Percentiles rank a stretch among this genome's conserved stretches.
Evolutionary conservation across 2,888 invertebrate species (phyloP).

Genomic region (Meliscaeva auricollis): DNA sequence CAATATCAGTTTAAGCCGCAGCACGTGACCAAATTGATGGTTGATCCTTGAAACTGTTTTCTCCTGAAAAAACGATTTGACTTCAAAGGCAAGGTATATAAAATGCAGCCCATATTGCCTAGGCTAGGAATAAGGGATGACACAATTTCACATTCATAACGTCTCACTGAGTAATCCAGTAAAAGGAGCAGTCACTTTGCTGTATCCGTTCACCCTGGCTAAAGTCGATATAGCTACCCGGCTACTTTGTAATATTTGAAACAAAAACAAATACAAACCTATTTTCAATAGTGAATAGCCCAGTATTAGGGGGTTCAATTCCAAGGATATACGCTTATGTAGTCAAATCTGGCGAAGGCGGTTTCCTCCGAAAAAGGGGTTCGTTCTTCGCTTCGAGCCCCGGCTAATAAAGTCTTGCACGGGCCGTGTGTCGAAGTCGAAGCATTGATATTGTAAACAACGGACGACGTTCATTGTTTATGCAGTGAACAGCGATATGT

Average conservation of each 20-base stretch:
- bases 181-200: conserved; percentile 67
- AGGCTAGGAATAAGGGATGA: conserved; percentile 22
- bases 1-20: conserved; percentile 80
- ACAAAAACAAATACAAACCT: conserved; percentile 72
- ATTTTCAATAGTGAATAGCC: conserved; percentile 55
- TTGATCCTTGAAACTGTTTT: conserved; percentile 61
- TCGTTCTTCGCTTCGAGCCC: conserved; percentile 5
- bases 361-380: conserved; percentile 51
- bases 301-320: conserved; percentile 38
- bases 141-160: conserved; percentile 63
- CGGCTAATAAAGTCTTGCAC: conserved; percentile 66
- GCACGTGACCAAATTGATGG: conserved; percentile 80
- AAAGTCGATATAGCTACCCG: conserved; percentile 12
- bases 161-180: conserved; percentile 61
- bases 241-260: conserved; percentile 73
- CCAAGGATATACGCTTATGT: neutral
- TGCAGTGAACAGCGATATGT: conserved; percentile 68
- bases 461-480: conserved; percentile 66
- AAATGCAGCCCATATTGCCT: conserved; percentile 9
- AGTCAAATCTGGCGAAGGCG: conserved; percentile 58
- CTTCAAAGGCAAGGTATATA: conserved; percentile 62
- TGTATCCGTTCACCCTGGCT: conserved; percentile 24
- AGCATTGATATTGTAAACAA: conserved; percentile 74
- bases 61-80: conserved; percentile 47
- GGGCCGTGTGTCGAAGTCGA: conserved; percentile 62